phyloP scores from a whole-genome alignment of 2,888 invertebrate genomes.

The Chironomus tentans region DNA sequence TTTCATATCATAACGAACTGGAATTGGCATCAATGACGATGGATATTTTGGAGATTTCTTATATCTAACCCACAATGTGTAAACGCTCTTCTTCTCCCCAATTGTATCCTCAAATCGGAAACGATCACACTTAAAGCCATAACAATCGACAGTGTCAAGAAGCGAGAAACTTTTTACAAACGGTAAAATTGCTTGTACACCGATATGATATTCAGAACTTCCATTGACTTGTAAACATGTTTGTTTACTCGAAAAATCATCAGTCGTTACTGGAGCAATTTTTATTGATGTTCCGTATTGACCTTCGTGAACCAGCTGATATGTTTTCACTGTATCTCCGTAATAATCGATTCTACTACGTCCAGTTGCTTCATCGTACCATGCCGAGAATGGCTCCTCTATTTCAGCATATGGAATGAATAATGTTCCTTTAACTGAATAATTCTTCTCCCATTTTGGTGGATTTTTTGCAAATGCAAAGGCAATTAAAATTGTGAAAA shows the following conservation, averaged over 20 bases:
- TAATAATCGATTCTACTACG: conserved; percentile 91
- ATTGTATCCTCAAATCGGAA: conserved; percentile 62
- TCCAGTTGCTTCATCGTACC: conserved; percentile 66
- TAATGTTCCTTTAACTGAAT: conserved; percentile 67
- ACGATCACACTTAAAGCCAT: conserved; percentile 63
- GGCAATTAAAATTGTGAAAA: neutral
- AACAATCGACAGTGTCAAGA: conserved; percentile 57
- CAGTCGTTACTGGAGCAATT: conserved; percentile 75
- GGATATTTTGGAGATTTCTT: conserved; percentile 50
- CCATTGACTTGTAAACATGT: conserved; percentile 83
- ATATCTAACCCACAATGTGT: conserved; percentile 77
- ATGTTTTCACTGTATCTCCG: conserved; percentile 89
- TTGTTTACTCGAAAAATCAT: conserved; percentile 58
- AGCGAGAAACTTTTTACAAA: conserved; percentile 65
- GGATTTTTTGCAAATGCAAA: conserved; percentile 31
- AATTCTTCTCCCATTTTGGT: conserved; percentile 61
- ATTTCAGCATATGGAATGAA: conserved; percentile 91
- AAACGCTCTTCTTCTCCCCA: conserved; percentile 77
- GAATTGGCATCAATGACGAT: conserved; percentile 50
- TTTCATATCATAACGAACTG: conserved; percentile 83
- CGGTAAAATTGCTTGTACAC: conserved; percentile 71
- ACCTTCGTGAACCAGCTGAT: conserved; percentile 57
- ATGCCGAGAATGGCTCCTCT: conserved; percentile 81
- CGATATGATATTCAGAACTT: conserved; percentile 48
- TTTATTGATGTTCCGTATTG: conserved; percentile 65